Evolutionary conservation across 2,888 invertebrate species (phyloP).

Genomic region (Drosophila ezoana): DNA sequence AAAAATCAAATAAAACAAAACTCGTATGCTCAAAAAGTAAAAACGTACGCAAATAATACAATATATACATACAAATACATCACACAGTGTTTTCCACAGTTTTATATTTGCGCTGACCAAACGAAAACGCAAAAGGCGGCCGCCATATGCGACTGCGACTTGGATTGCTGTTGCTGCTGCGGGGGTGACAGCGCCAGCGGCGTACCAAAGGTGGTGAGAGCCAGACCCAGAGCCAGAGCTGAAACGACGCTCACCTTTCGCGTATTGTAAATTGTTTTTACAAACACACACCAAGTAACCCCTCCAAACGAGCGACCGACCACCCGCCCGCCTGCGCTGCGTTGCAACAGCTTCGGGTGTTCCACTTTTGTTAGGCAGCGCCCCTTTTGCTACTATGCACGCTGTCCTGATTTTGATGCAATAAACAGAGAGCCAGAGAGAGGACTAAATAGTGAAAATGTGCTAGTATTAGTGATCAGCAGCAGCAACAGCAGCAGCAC

Average conservation of each 20-base stretch:
- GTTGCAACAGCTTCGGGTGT: conserved; percentile 56
- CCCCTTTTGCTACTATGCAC: conserved; percentile 45
- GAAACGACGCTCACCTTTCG: conserved; percentile 56
- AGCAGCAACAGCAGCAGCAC: conserved; percentile 26
- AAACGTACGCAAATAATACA: conserved; percentile 40
- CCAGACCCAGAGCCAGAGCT: conserved; percentile 38
- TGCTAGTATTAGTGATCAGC: conserved; percentile 24
- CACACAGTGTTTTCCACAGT: conserved; percentile 43
- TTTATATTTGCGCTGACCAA: conserved; percentile 62
- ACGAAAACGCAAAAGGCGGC: conserved; percentile 62
- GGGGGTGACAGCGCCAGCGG: conserved; percentile 64
- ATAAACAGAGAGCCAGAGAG: conserved; percentile 14
- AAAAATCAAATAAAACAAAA: conserved; percentile 29
- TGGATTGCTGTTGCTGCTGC: conserved; percentile 34
- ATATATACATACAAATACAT: conserved; percentile 45
- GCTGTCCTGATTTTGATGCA: conserved; percentile 70
- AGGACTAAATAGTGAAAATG: conserved; percentile 35
- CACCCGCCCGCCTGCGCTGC: conserved; percentile 8
- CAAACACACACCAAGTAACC: conserved; percentile 54
- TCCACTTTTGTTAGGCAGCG: conserved; percentile 68
- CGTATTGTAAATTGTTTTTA: conserved; percentile 76
- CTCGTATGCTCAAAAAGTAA: conserved; percentile 25
- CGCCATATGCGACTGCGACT: conserved; percentile 60
- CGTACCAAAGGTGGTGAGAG: conserved; percentile 60
- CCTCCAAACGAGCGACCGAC: conserved; percentile 12